Percentiles rank a stretch among this genome's conserved stretches.
phyloP scores from a whole-genome alignment of 2,888 invertebrate species.

The Eupithecia dodoneata region DNA sequence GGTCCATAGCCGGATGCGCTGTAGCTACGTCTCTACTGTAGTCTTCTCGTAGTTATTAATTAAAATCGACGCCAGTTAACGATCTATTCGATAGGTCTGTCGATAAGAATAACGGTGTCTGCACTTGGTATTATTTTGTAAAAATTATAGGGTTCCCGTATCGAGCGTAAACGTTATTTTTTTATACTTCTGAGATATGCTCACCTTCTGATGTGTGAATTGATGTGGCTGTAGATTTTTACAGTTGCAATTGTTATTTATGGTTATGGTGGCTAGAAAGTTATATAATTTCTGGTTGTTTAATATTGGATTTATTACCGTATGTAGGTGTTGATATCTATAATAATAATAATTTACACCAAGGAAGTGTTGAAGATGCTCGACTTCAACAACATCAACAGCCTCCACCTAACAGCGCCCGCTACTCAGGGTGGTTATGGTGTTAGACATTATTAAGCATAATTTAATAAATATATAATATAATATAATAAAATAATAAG shows the following conservation, averaged over 20 bases:
- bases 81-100: slow-evolving; percentile 44
- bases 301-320: neutral
- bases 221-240: slow-evolving; percentile 22
- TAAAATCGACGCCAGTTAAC: slow-evolving; percentile 46
- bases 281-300: slow-evolving; percentile 1
- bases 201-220: slow-evolving; percentile 28
- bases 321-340: neutral
- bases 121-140: slow-evolving; percentile 43
- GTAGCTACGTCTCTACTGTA: slow-evolving; percentile 33
- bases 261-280: slow-evolving; percentile 12
- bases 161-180: slow-evolving; percentile 35
- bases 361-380: slow-evolving; percentile 99
- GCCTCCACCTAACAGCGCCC: slow-evolving; percentile 95
- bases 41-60: slow-evolving; percentile 39
- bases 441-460: slow-evolving; percentile 81
- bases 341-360: slow-evolving; percentile 85
- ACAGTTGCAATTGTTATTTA: slow-evolving; percentile 29
- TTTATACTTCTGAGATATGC: slow-evolving; percentile 25
- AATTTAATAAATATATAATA: no score
- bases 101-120: slow-evolving; percentile 45
- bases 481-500: no score
- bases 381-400: slow-evolving; percentile 96
- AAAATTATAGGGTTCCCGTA: slow-evolving; percentile 44
- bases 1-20: slow-evolving; percentile 24
- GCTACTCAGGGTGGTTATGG: slow-evolving; percentile 84